Percentiles rank a stretch among this genome's conserved stretches.
Conservation (phyloP, 2,888 invertebrate species). For the Stenotaenia linearis region DNA sequence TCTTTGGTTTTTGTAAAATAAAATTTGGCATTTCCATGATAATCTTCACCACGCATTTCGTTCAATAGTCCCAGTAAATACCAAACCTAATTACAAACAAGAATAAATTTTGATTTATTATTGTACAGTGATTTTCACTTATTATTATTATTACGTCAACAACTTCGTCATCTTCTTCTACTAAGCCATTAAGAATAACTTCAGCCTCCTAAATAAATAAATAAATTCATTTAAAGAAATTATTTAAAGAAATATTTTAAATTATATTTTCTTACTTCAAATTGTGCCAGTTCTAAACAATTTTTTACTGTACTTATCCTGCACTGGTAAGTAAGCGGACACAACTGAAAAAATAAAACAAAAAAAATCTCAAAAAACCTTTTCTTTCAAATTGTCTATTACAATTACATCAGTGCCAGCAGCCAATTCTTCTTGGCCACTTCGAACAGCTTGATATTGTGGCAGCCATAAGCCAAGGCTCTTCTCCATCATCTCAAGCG, state of each 20-base stretch:
- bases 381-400: background rate
- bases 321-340: background rate
- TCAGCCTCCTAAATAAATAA: conserved; percentile 44
- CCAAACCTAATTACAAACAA: conserved; percentile 48
- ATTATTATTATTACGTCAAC: conserved; percentile 45
- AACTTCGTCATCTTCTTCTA: conserved; percentile 50
- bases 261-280: conserved; percentile 2
- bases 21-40: conserved; percentile 45
- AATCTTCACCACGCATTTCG: conserved; percentile 47
- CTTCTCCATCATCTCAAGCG: conserved; percentile 43
- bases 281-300: conserved; percentile 4
- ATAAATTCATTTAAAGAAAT: conserved; percentile 14
- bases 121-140: too few relatives aligned
- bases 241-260: background rate
- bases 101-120: too few relatives aligned
- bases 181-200: conserved; percentile 47
- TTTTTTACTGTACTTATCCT: background rate
- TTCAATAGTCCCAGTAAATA: conserved; percentile 50
- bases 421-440: conserved; percentile 40
- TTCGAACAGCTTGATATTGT: conserved; percentile 38
- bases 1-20: conserved; percentile 47
- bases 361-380: background rate
- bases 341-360: conserved; percentile 19
- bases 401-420: conserved; percentile 43
- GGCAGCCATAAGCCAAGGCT: conserved; percentile 50